These are phyloP conservation scores for Sarcophaga caerulescens DNA, from an alignment of 2,888 invertebrate species.

Conservation along the genomic window DNA sequence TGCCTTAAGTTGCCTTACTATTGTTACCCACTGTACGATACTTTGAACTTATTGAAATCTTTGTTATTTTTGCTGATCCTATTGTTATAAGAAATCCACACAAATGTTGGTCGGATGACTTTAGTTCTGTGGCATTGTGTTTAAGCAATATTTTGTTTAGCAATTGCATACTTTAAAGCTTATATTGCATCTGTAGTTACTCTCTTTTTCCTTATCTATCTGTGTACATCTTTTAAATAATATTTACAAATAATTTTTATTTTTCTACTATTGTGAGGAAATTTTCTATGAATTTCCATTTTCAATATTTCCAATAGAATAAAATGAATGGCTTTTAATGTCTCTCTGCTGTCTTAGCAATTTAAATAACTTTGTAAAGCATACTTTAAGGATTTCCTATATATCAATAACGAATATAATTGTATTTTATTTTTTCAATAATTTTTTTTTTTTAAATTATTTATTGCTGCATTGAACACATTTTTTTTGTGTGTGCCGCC, in stretches of 20 bases:
- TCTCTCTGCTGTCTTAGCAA: not conserved
- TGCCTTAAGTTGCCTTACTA: too few species aligned
- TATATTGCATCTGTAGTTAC: conserved; percentile 1
- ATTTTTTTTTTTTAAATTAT: not conserved
- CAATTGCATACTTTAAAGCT: conserved; percentile 51
- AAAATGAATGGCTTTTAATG: conserved; percentile 2
- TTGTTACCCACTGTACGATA: not conserved
- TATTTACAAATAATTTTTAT: not conserved
- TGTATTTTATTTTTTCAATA: not conserved
- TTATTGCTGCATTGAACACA: too few species aligned
- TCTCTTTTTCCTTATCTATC: not conserved
- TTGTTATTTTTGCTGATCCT: not conserved
- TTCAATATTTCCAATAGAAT: not conserved
- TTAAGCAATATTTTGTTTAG: conserved; percentile 4
- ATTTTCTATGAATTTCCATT: not conserved
- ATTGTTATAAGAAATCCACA: not conserved
- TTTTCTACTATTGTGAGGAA: not conserved
- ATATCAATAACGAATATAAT: not conserved
- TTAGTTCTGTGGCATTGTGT: not conserved
- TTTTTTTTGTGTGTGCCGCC: too few species aligned
- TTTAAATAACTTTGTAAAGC: conserved; percentile 1
- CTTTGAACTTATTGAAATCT: not conserved
- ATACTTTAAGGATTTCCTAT: conserved; percentile 23
- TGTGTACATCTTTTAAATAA: not conserved
- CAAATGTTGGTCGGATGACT: not conserved